Evolutionary conservation across 37 sponge, comb jelly and placozoan genomes (phyloP), one percentile per base, ranked within the genome.

Genomic region (Amphimedon queenslandica): DNA sequence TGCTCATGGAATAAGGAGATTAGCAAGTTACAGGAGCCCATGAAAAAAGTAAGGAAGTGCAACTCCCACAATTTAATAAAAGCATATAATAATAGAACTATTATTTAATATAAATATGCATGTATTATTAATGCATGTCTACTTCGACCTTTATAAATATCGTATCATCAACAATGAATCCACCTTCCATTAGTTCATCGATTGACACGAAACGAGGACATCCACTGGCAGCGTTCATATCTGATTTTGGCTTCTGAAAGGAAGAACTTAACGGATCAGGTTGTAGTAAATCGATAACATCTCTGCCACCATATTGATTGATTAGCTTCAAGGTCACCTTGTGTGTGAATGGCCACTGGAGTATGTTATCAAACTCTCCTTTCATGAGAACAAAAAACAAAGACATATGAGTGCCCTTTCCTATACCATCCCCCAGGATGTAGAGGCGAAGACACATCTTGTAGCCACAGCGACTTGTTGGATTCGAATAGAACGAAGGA

Each of bases 401-500:
- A 2, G 92, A 91, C 68, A 91, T 57, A 68, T 91, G 80, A 16
- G 72, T 74, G 1, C 73, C 67, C 69, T 82, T 91, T 6, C 92
- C 92, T 32, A 82, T 79, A 5, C 92, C 92, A 70, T 91, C 92
- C 16, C 92, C 92, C 30, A 71, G 38, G 51, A 84, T 84, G 80
- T 91, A 91, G 57, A 91, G 72, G 23, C 87, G 72, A 21, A 87
- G 76, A 58, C 92, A 91, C 84, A 91, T 83, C 73, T 91, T 91
- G 77, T 91, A 91, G 4, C 92, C 92, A 68, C 86, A 87, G 32
- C 89, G 70, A 60, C 72, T 57, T n/a, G n/a, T n/a, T n/a, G n/a
- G n/a, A n/a, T n/a, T n/a, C 30, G 88, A 73, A 40, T 87, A 91
- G 64, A 86, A 91, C 13, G 92, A 89, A 3, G 84, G 78, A 55